phyloP scores from a whole-genome alignment of 2,113 vertebrate species.

The Chionis minor region DNA sequence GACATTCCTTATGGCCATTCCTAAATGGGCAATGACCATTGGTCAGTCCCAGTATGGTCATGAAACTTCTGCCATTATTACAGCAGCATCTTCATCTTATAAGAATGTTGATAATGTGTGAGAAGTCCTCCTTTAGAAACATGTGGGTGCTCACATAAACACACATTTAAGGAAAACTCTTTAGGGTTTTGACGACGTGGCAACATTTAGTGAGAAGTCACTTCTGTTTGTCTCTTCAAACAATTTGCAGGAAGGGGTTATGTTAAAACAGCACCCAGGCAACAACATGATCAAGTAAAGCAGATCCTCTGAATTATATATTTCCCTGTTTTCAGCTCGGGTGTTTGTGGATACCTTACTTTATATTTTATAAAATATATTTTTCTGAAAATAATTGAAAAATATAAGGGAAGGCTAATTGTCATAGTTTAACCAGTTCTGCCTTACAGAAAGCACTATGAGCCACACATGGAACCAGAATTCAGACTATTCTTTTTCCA shows the following conservation, averaged over 20 bases:
- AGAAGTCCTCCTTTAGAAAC: not conserved
- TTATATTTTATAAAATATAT: not conserved
- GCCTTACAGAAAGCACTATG: not conserved
- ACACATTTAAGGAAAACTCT: not conserved
- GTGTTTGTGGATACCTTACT: not conserved
- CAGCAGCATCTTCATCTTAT: not conserved
- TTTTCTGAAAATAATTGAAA: not conserved
- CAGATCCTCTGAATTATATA: not conserved
- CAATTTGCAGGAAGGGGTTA: not conserved
- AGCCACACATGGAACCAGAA: not conserved
- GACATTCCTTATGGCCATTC: not conserved
- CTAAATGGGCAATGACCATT: not conserved
- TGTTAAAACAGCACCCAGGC: not conserved
- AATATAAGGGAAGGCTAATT: not conserved
- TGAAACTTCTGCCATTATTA: not conserved
- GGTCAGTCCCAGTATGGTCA: not conserved
- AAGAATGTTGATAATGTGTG: not conserved
- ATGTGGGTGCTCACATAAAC: not conserved
- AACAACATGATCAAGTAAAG: not conserved
- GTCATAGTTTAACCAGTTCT: not conserved
- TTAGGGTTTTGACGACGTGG: not conserved
- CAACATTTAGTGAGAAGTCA: not conserved
- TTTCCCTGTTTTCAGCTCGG: not conserved
- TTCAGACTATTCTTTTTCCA: not conserved
- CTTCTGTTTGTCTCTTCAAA: not conserved